Base-by-base conservation (phyloP, 2,888 invertebrate genomes). In the Trachelus iudaicus region DNA sequence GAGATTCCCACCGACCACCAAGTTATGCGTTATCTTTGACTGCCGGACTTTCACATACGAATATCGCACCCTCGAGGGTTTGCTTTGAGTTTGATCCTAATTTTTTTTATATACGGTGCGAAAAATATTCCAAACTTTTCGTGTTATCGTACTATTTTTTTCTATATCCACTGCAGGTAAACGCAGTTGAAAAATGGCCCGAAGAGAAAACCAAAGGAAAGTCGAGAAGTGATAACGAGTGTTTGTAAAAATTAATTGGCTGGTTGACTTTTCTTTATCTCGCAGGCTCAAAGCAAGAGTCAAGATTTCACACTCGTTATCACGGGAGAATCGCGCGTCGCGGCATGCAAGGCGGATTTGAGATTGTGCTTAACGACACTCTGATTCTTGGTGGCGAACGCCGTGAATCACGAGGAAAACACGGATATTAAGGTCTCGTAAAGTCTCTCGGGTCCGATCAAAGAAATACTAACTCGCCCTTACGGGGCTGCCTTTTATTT, bases 391-490 rank as follows among this genome's bases (percentile, higher is more conserved):
- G 11, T 4, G 31, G 31, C 11, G 69, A 69, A 12, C 15, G 69
- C 11, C 33, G 31, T 69, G 84, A 88, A 89, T 90, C 89, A 87
- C 86, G 81, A 12, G 80, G 81, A 82, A 85, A 89, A 89, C 87
- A 87, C 89, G 85, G 86, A 89, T 87, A 89, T 90, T 89, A 89
- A 89, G 87, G 87, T 87, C 87, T 86, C 89, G 81, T 86, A 88
- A 89, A 86, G 85, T 85, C 75, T 68, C 86, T 83, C 83, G 84
- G 83, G 78, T 79, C 78, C 83, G 82, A 88, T 89, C 89, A 85
- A 79, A 86, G 89, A 89, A 89, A 88, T 86, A 85, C 86, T 87
- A 15, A 40, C 15, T 40, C 40, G 6, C 6, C 40, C 40, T 15
- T 40, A 40, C 0, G 6, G 40, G 40, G 15, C 40, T 6, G 15